Evolutionary conservation across 2,797 vertebrate genomes (phyloP), one percentile per base, ranked within the genome.

Genomic region (Limnodromus scolopaceus): DNA sequence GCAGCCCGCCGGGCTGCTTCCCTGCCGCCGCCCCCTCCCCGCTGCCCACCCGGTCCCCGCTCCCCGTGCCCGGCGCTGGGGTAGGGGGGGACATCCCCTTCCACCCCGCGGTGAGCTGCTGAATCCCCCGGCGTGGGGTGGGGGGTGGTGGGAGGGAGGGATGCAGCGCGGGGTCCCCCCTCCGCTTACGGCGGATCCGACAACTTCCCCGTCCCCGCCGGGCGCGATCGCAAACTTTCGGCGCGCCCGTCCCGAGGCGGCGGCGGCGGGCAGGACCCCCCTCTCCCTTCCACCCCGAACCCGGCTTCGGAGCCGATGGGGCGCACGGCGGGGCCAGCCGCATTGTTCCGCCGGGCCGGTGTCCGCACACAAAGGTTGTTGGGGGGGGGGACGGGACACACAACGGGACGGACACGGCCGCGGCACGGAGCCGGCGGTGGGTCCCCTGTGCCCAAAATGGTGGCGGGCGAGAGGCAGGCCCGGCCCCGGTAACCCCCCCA

Each of bases 401-500:
- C 39, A 30, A 64, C 41, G 41, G 61, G 34, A 58, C 57, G 63
- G 39, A 24, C 61, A 57, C 75, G 45, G 75, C 24, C 27, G 57
- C 84, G 54, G 79, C 60, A 51, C 65, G 23, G 46, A 87, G 89
- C 85, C 48, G 60, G 36, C 51, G 11, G 74, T 46, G 87, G 72
- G 72, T 89, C 63, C 84, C 66, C 92, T 36, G 38, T 92, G 93
- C 96, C 98, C 96, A 97, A 98, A 97, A 98, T 98, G 97, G 97
- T 97, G 97, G 96, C 96, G 84, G 66, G 43, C 41, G 88, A 83
- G 95, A 90, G 92, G 84, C 38, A 93, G 88, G 84, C 80, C 71
- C 65, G 91, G 61, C 65, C 66, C 66, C 72, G n/a, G 70, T 55
- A 22, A 19, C 30, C 83, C 94, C 71, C 71, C 69, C 61, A 5